Percentiles rank a stretch among this genome's conserved stretches.
These are phyloP conservation scores for Tragelaphus scriptus DNA, from an alignment of 2,113 vertebrate species.

Conservation along the genomic window DNA sequence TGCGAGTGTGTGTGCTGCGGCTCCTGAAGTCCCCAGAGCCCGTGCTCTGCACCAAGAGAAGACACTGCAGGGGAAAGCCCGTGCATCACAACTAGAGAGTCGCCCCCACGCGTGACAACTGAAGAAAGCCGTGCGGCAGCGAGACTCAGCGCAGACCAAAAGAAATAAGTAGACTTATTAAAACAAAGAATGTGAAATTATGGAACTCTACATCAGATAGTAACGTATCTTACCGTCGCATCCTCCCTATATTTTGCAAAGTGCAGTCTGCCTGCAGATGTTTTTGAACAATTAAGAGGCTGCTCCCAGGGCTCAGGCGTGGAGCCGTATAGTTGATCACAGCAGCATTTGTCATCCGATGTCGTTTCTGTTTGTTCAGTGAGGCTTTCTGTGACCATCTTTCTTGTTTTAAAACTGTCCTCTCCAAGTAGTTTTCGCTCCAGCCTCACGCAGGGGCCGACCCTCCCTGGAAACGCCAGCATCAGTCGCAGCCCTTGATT, in stretches of 20 bases:
- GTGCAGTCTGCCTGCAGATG: neutral
- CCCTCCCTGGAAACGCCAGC: constrained; percentile 39
- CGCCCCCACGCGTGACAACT: fast-evolving
- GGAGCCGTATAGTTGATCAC: fast-evolving
- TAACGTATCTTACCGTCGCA: neutral
- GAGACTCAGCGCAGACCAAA: neutral
- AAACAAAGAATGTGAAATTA: neutral
- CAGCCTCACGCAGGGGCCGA: neutral
- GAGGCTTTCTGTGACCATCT: neutral
- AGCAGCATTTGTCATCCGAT: fast-evolving
- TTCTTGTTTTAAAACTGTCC: neutral
- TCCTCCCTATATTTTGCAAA: neutral
- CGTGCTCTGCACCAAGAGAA: neutral
- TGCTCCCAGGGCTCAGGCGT: neutral
- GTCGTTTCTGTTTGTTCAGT: neutral
- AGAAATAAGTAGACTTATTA: neutral
- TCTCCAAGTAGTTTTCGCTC: neutral
- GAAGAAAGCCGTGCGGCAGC: neutral
- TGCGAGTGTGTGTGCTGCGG: fast-evolving
- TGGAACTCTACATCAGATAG: neutral
- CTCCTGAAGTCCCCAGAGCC: neutral
- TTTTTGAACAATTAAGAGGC: fast-evolving
- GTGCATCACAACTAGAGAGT: fast-evolving
- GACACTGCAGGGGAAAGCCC: neutral
- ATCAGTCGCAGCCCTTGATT: constrained; percentile 56